Base-by-base conservation (phyloP, 2,113 vertebrate species). In the Centropus unirufus region DNA sequence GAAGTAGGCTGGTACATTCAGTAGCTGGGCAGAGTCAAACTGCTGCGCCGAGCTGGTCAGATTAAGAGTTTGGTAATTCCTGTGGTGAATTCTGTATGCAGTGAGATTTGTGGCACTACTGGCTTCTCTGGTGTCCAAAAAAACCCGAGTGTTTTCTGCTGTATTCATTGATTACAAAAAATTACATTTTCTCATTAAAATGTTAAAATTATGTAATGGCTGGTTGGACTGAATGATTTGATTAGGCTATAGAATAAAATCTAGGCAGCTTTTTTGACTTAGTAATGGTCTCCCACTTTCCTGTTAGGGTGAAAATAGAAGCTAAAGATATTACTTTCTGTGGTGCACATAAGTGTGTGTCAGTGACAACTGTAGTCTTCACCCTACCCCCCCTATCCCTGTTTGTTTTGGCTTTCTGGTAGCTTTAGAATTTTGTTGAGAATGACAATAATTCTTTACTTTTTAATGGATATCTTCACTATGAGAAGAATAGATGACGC, bases 1-100 rank as follows among this genome's bases (percentile, higher is more conserved):
- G 83, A 93, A 97, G 90, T 96, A 92, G 87, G 96, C 54, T 55
- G 79, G 76, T 93, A 91, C 73, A 75, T 92, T 90, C 49, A 78
- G 61, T 96, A 91, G 85, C 83, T 97, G 66, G 82, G 80, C 91
- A 84, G 62, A 84, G 72, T 27, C 49, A 59, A 90, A 84, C 80
- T 85, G 76, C 70, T 83, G 29, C 64, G 46, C 69, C 78, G 67
- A 78, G 87, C 46, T 66, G 59, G 14, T 85, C 78, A 90, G 91
- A n/a, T 69, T 83, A 26, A 76, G 93, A 68, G 75, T 91, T 89
- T 16, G 52, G 75, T 92, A 79, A 61, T 91, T 88, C 80, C 57
- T 95, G 55, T 70, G 80, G 39, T 64, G 82, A 96, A 21, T 92
- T 94, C 70, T 86, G 1, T 68, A 1, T 68, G 92, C n/a, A 85